Evolutionary conservation across 2,888 invertebrate species (phyloP), one percentile per base, ranked within the genome.

Genomic region (Eristalis intricaria): DNA sequence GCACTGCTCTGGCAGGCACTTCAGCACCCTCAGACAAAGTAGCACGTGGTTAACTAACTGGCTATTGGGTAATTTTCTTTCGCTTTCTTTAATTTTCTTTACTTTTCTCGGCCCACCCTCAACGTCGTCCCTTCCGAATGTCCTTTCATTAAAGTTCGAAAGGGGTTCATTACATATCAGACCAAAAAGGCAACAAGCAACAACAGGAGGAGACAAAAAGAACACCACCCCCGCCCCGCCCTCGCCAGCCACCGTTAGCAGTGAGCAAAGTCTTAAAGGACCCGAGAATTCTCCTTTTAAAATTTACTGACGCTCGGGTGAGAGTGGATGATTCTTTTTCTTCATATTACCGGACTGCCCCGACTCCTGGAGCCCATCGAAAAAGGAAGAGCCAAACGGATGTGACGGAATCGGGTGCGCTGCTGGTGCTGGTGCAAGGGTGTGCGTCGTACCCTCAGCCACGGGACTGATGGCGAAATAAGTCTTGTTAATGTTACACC

Each of bases 401-500:
- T 82, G 82, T 82, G 60, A 74, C 73, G 77, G 58, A 83, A 83
- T 78, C 70, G 74, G 65, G 50, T 29, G 61, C 63, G 15, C 65
- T 70, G 7, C 56, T 23, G 22, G 40, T 26, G 22, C 13, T 29
- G 29, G 0, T 29, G 29, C 29, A 29, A 29, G 5, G 1, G 15
- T n/a, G 23, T 1, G 26, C 60, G 60, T n/a, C 26, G n/a, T 15
- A 60, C 32, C 56, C 50, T 50, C 50, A 1, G 61, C 60, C 13
- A n/a, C 56, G 35, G 65, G 74, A 71, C 83, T 83, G 83, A 83
- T 83, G 86, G 66, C 38, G 66, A 83, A 86, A 83, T 86, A 86
- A 86, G 86, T 83, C 86, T 79, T 74, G 78, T 86, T 83, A 83
- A 83, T 86, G 70, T 82, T 83, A 86, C 86, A 86, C 74, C 74